Conservation (phyloP, 2,797 vertebrate genomes). For the Sebastes iracundus region DNA sequence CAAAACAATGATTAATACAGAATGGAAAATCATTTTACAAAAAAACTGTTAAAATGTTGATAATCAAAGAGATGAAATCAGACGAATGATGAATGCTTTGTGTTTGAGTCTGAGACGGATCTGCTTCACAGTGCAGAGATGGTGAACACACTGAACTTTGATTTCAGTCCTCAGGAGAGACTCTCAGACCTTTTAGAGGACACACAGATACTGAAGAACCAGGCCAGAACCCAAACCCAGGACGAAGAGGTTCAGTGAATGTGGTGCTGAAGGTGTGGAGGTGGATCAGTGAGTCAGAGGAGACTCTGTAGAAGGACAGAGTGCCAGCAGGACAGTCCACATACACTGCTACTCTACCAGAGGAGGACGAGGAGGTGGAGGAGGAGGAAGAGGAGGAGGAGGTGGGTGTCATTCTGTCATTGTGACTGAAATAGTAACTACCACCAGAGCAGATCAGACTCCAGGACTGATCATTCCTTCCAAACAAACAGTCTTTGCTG, state of each 20-base stretch:
- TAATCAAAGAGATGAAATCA: too few relatives aligned
- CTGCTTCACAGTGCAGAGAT: too few relatives aligned
- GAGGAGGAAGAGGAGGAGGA: too few relatives aligned
- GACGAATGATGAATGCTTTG: too few relatives aligned
- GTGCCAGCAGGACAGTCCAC: background rate
- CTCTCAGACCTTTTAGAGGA: background rate
- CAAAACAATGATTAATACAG: too few relatives aligned
- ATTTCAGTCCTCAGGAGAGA: background rate
- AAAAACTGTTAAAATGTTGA: too few relatives aligned
- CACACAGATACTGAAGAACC: background rate
- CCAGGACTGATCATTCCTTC: background rate
- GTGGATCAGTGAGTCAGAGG: background rate
- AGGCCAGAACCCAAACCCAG: background rate
- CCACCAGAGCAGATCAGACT: background rate
- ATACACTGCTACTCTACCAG: background rate
- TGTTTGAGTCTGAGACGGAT: too few relatives aligned
- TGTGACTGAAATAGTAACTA: background rate
- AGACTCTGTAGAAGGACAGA: background rate
- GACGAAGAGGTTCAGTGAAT: background rate
- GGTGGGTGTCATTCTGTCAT: background rate
- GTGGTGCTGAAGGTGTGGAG: background rate
- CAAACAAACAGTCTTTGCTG: background rate
- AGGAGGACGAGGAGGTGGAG: background rate
- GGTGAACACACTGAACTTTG: too few relatives aligned
- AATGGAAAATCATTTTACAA: too few relatives aligned